Conservation (phyloP, 1,140 invertebrate species). For the Ladona fulva region DNA sequence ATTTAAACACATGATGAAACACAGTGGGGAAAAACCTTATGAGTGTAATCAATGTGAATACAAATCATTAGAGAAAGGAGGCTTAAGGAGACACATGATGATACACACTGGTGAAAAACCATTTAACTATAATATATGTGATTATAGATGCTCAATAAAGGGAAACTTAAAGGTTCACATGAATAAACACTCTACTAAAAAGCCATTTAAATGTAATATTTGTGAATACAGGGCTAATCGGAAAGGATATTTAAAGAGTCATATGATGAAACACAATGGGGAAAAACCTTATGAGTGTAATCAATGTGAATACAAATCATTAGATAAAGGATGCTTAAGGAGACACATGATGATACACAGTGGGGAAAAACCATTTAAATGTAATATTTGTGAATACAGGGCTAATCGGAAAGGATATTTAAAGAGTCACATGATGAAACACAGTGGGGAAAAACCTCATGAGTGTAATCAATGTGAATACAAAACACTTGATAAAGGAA, state of each 20-base stretch:
- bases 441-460: not conserved
- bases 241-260: not conserved
- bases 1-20: not conserved
- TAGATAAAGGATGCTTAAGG: not conserved
- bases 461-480: not conserved
- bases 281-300: not conserved
- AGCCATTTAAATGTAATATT: too few species aligned
- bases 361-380: not conserved
- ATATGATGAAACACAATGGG: not conserved
- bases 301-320: not conserved
- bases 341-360: not conserved
- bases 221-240: not conserved
- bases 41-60: not conserved
- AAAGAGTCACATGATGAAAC: not conserved
- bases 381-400: not conserved
- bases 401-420: not conserved
- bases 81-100: not conserved
- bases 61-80: not conserved
- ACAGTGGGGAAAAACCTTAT: not conserved
- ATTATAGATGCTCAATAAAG: too few species aligned
- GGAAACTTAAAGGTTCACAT: too few species aligned
- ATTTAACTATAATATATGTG: not conserved
- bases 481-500: too few species aligned
- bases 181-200: too few species aligned
- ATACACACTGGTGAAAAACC: not conserved